Evolutionary conservation across 2,888 invertebrate genomes (phyloP).

Genomic region (Philereme transversata): DNA sequence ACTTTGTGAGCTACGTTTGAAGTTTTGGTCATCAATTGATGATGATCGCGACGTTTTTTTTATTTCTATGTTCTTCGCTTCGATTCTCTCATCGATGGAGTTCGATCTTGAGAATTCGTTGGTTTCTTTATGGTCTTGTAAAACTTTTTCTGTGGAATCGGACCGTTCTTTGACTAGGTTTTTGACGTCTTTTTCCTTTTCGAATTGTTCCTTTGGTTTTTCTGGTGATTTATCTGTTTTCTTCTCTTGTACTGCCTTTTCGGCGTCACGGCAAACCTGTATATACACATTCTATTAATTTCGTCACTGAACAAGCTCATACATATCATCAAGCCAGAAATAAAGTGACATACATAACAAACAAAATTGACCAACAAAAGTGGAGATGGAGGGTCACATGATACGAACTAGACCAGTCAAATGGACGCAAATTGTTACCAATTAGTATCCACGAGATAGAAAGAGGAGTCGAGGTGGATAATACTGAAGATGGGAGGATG

Average conservation of each 20-base stretch:
- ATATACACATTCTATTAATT: neutral
- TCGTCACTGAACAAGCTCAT: too few relatives aligned
- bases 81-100: slow-evolving; percentile 39
- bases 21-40: slow-evolving; percentile 42
- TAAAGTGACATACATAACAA: too few relatives aligned
- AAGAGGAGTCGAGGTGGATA: too few relatives aligned
- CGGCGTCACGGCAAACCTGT: slow-evolving; percentile 77
- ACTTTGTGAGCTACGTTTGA: slow-evolving; percentile 30
- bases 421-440: too few relatives aligned
- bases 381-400: too few relatives aligned
- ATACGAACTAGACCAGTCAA: too few relatives aligned
- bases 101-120: slow-evolving; percentile 40
- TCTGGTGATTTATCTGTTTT: slow-evolving; percentile 44
- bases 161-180: slow-evolving; percentile 36
- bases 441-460: too few relatives aligned
- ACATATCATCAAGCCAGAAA: too few relatives aligned
- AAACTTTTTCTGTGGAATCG: slow-evolving; percentile 29
- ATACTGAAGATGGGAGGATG: too few relatives aligned
- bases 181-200: slow-evolving; percentile 30
- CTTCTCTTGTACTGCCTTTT: slow-evolving; percentile 72
- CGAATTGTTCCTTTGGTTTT: slow-evolving; percentile 32
- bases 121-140: neutral
- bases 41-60: slow-evolving; percentile 37
- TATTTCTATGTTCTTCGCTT: slow-evolving; percentile 28
- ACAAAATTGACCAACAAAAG: too few relatives aligned